Conservation (phyloP, 2,113 vertebrate genomes). For the Dipodomys spectabilis region DNA sequence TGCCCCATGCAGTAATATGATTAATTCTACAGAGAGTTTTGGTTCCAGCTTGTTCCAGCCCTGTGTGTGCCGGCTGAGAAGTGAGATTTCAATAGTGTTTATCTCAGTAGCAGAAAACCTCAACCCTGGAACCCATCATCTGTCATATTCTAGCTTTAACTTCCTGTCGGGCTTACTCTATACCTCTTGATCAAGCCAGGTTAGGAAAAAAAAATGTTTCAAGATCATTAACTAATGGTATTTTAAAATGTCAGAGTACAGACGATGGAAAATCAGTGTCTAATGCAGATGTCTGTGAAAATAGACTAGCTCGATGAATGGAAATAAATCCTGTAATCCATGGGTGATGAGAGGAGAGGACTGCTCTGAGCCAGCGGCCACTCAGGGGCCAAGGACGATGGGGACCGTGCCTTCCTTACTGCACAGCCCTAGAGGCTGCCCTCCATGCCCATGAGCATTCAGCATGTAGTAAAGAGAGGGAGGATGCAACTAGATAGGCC, state of each 20-base stretch:
- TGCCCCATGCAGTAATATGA: not conserved
- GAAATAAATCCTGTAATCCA: not conserved
- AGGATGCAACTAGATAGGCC: not conserved
- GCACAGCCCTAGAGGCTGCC: not conserved
- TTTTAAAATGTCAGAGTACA: not conserved
- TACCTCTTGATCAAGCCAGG: not conserved
- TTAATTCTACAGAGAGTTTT: not conserved
- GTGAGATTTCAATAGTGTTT: not conserved
- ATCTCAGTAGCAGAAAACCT: not conserved
- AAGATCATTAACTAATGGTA: constrained; percentile 7
- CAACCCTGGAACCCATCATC: not conserved
- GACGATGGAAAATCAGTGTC: not conserved
- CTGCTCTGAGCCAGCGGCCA: not conserved
- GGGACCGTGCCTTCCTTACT: not conserved
- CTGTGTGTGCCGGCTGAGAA: not conserved
- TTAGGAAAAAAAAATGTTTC: not conserved
- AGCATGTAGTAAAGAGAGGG: not conserved
- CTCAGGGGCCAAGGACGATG: not conserved
- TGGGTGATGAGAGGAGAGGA: too few species aligned
- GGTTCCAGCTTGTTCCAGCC: constrained; percentile 29
- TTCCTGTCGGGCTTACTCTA: constrained; percentile 28
- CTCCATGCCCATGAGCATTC: not conserved
- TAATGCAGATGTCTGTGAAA: not conserved
- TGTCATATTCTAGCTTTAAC: constrained; percentile 6
- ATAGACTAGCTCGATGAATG: not conserved